phyloP scores from a whole-genome alignment of 2,888 invertebrate genomes.

The Onthophagus sagittarius region DNA sequence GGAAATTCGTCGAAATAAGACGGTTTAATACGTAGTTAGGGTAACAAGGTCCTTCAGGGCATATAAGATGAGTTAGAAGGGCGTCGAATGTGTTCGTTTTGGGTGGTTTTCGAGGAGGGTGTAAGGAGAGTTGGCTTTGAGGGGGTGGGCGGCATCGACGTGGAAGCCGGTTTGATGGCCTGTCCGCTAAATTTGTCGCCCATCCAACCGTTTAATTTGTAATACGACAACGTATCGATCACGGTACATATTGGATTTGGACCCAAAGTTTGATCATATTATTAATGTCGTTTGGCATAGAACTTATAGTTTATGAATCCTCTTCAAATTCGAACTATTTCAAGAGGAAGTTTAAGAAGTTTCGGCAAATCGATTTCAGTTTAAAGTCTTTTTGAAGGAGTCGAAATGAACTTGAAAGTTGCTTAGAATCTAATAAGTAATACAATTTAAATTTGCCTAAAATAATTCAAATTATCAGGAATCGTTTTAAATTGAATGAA shows the following conservation, averaged over 20 bases:
- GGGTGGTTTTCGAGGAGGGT: neutral
- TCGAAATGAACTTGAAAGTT: too few relatives aligned
- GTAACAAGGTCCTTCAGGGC: neutral
- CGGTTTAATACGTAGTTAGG: neutral
- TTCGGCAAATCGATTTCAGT: too few relatives aligned
- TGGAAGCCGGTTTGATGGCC: neutral
- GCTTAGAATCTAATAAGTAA: too few relatives aligned
- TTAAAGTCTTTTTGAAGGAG: too few relatives aligned
- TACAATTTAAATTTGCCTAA: too few relatives aligned
- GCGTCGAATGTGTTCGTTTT: neutral
- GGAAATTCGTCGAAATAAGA: neutral
- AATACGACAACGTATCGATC: conserved; percentile 6
- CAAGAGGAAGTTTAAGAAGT: too few relatives aligned
- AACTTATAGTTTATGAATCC: too few relatives aligned
- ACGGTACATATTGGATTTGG: neutral
- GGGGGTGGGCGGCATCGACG: neutral
- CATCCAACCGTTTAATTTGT: conserved; percentile 4
- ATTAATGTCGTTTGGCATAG: too few relatives aligned
- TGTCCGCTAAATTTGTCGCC: conserved; percentile 4
- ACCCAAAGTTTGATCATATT: neutral
- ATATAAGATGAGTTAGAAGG: neutral
- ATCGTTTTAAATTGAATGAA: too few relatives aligned
- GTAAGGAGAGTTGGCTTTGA: neutral
- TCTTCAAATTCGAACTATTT: too few relatives aligned
- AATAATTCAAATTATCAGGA: too few relatives aligned